Evolutionary conservation across 2,797 vertebrate species (phyloP).

Genomic region (Sebastes trivittatus): DNA sequence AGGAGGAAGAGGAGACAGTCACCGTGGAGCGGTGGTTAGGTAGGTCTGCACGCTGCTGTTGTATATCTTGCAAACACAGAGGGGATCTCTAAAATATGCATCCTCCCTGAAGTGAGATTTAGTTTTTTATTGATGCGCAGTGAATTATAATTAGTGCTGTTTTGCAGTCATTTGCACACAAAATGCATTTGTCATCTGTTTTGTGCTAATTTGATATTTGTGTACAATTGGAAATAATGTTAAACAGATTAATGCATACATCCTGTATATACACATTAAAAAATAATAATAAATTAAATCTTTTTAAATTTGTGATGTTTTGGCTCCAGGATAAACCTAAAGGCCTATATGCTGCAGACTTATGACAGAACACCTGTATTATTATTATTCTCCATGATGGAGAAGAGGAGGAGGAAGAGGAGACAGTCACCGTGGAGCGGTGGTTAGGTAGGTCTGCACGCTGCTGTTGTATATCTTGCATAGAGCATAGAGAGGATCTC

Average conservation of each 20-base stretch:
- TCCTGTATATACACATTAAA: neutral
- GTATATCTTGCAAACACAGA: neutral
- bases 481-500: neutral
- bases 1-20: constrained; percentile 29
- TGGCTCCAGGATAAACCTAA: neutral
- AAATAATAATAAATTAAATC: neutral
- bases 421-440: constrained; percentile 5
- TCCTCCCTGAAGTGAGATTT: neutral
- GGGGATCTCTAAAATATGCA: neutral
- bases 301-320: neutral
- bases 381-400: constrained; percentile 7
- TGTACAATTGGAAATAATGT: neutral
- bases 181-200: neutral
- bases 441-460: constrained; percentile 70
- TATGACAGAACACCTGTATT: neutral
- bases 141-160: neutral
- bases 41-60: constrained; percentile 59
- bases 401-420: constrained; percentile 34
- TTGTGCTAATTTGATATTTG: neutral
- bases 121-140: neutral
- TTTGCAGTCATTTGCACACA: neutral
- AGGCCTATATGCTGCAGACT: constrained; percentile 17
- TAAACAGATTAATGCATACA: neutral
- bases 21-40: constrained; percentile 40
- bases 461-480: neutral